Base-by-base conservation (phyloP, 1,140 invertebrate genomes). In the Eulimnadia texana region DNA sequence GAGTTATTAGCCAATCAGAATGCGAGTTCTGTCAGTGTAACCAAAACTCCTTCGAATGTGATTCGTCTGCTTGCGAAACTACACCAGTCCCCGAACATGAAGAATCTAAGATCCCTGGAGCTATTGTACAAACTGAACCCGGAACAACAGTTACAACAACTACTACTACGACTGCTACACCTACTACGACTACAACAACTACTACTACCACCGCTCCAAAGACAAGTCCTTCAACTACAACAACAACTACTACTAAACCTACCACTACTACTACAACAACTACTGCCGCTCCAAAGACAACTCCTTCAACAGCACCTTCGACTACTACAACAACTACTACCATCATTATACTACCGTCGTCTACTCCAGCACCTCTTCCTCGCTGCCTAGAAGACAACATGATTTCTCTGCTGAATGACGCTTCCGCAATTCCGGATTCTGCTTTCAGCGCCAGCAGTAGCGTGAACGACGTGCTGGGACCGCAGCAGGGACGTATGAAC, bases 1-100 rank as follows among this genome's bases (percentile, higher is more conserved):
- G 73, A 6, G 71, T 81, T 1, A 61, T 74, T 2, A 66, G 76
- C n/a, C 76, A 78, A 55, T 76, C 76, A 3, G 75, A 77, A 0
- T 87, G 84, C 66, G 76, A 80, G 67, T 76, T 78, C 19, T 90
- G 87, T 65, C 85, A 88, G 65, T 90, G 87, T 66, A 71, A 86
- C 1, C 78, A 85, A 66, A 87, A 89, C 71, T 76, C 76, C n/a
- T 80, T 84, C 63, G 72, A 80, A 56, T 86, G 84, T 69, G 80
- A 80, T 69, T 72, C 72, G 63, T 77, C 71, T 22, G 68, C 71
- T 11, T 82, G 82, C 63, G 47, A 50, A 2, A 66, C 59, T 33
- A 70, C 62, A 24, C 29, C 59, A n/a, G n/a, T n/a, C n/a, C n/a
- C n/a, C n/a, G n/a, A n/a, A n/a, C n/a, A n/a, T n/a, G 59, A 64